Percentiles rank a stretch among this genome's conserved stretches.
These are phyloP conservation scores for Mormyrus iriodes DNA, from an alignment of 2,113 vertebrate species.

Conservation along the genomic window DNA sequence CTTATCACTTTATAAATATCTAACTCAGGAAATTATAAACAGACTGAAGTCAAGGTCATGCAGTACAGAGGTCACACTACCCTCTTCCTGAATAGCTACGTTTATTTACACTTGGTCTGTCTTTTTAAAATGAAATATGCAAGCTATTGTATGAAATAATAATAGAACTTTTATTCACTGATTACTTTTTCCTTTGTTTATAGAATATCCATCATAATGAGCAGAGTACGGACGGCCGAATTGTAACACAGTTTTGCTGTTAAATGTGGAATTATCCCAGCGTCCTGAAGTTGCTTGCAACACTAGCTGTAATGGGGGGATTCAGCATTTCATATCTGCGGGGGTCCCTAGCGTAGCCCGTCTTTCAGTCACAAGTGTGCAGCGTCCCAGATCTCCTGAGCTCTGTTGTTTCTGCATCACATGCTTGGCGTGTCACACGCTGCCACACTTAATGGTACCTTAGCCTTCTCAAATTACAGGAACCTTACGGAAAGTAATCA, in stretches of 20 bases:
- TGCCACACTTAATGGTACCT: too few species aligned
- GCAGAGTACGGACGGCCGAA: not conserved
- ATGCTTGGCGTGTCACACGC: not conserved
- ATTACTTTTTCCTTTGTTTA: not conserved
- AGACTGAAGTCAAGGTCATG: not conserved
- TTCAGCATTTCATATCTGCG: not conserved
- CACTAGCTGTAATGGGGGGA: not conserved
- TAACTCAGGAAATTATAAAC: not conserved
- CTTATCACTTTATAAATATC: slow-evolving; percentile 1
- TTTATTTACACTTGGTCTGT: not conserved
- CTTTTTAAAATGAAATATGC: not conserved
- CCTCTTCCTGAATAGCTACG: not conserved
- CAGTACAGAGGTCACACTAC: not conserved
- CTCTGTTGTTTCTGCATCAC: slow-evolving; percentile 25
- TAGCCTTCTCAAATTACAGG: too few species aligned
- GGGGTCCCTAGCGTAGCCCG: not conserved
- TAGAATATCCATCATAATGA: too few species aligned
- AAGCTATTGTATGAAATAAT: not conserved
- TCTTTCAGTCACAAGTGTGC: not conserved
- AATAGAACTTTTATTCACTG: not conserved
- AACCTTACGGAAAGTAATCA: too few species aligned
- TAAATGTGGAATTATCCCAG: not conserved
- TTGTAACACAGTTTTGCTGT: not conserved
- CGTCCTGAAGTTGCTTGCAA: not conserved
- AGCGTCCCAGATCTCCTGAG: slow-evolving; percentile 21